These are phyloP conservation scores for Scomber colias DNA, from an alignment of 2,113 vertebrate species.

Conservation along the genomic window DNA sequence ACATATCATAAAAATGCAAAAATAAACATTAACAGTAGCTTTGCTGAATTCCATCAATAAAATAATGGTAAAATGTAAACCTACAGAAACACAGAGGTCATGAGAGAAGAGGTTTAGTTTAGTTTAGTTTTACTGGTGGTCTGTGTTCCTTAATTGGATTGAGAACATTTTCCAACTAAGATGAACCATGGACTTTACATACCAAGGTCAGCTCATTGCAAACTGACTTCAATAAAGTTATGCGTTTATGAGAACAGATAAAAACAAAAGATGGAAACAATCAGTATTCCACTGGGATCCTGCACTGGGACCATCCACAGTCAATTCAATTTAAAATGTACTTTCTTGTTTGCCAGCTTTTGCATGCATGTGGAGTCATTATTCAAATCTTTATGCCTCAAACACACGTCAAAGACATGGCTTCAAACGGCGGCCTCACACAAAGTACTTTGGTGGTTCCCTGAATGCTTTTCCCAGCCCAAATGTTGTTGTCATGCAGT, in stretches of 20 bases:
- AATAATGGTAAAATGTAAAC: neutral
- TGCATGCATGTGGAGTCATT: constrained; percentile 15
- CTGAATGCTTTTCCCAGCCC: constrained; percentile 17
- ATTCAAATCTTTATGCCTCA: constrained; percentile 24
- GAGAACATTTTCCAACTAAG: neutral
- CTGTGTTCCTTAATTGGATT: neutral
- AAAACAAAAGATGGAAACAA: constrained; percentile 35
- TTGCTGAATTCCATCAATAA: neutral
- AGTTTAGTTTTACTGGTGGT: too few relatives aligned
- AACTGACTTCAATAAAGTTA: constrained; percentile 27
- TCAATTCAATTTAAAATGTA: constrained; percentile 1
- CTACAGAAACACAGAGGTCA: neutral
- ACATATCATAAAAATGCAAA: too few relatives aligned
- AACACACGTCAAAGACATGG: constrained; percentile 17
- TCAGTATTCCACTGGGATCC: neutral
- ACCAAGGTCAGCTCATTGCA: neutral
- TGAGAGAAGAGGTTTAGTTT: neutral
- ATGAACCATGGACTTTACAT: neutral
- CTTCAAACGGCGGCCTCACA: constrained; percentile 28
- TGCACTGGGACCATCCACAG: neutral
- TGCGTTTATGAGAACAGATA: neutral
- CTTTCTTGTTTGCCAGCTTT: constrained; percentile 17
- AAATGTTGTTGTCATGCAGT: constrained; percentile 19
- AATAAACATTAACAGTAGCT: too few relatives aligned
- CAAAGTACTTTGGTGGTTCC: constrained; percentile 27